Base-by-base conservation (phyloP, 2,113 vertebrate genomes). In the Trochalopteron elliotii region DNA sequence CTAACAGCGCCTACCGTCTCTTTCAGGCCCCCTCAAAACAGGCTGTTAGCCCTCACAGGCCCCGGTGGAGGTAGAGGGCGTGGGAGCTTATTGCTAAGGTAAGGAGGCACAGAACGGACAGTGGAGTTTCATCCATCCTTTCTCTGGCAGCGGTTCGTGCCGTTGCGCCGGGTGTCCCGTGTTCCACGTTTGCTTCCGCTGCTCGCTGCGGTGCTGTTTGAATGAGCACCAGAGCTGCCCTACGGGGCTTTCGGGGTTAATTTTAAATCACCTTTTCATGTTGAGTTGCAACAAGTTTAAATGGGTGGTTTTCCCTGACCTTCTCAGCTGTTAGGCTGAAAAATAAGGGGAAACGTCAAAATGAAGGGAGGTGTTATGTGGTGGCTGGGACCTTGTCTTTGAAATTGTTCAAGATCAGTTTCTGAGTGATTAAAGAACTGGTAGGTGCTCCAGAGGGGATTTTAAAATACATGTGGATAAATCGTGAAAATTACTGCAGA, bases 51-150 rank as follows among this genome's bases (percentile, higher is more conserved):
- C 98, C 90, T 99, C 98, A 96, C 99, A 98, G 99, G 99, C 98
- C 98, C 98, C 60, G 99, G 98, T 97, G 99, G 99, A 99, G 99
- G 99, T 99, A 99, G 99, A 98, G 99, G 99, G 78, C 98, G 99
- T 94, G 99, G 99, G 97, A 98, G 99, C 93, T 98, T 99, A 97
- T 87, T 99, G 95, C 98, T 99, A 85, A 99, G 99, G 99, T 99
- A 98, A 98, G 95, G 49, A 50, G 27, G 10, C 0, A 37, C 44
- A 2, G 25, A 19, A 2, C 1, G 20, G 55, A 11, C 24, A 0
- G 6, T 0, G 19, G 5, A 31, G 14, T 3, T 27, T 45, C 20
- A 17, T 10, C 27, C 37, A 4, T 8, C 33, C 39, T 33, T 40
- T 2, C 19, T 6, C 5, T 11, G 83, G 7, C 16, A 1, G 4